phyloP scores from a whole-genome alignment of 2,113 vertebrate species.

The Cynocephalus volans region DNA sequence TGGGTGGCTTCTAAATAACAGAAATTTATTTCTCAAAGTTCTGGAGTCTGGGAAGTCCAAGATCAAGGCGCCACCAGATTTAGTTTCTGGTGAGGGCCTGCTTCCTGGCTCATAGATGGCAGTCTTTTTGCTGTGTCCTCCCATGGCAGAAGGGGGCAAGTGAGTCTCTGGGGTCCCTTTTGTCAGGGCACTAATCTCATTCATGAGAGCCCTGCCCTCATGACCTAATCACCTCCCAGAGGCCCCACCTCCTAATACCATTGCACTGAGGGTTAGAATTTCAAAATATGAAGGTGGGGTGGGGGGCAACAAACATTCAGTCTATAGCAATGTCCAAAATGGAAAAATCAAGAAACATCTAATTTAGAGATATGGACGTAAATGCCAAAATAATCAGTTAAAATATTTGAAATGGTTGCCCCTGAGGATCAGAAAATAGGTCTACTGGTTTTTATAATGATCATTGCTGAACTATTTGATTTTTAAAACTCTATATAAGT shows the following conservation, averaged over 20 bases:
- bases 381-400: background rate
- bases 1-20: background rate
- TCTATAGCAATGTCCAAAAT: background rate
- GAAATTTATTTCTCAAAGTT: background rate
- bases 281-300: background rate
- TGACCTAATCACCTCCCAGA: background rate
- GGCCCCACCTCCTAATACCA: background rate
- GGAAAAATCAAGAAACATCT: conserved; percentile 4
- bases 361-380: background rate
- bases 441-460: too few species aligned
- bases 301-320: background rate
- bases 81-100: background rate
- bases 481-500: background rate
- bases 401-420: conserved; percentile 29
- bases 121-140: background rate
- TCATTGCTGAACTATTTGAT: background rate
- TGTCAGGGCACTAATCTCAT: background rate
- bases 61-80: background rate
- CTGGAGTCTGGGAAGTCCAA: background rate
- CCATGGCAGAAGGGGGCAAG: background rate
- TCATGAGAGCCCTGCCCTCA: background rate
- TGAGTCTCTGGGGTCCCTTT: background rate
- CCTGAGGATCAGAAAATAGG: conserved; percentile 12
- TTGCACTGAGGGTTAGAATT: background rate
- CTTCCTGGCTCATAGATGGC: background rate